Base-by-base conservation (phyloP, 2,888 invertebrate species). In the Rhopalosiphum nymphaeae region DNA sequence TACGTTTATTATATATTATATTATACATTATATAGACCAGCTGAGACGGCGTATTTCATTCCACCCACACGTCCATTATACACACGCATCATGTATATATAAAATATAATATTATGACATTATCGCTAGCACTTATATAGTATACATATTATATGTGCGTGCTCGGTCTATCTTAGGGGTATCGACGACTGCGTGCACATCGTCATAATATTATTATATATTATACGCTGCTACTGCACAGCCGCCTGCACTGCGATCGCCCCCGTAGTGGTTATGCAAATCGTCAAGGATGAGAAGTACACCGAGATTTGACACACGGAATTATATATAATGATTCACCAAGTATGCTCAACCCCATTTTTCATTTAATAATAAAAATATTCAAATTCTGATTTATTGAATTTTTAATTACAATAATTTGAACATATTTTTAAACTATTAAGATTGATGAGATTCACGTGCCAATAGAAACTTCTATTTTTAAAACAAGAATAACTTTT, bases 21-120 rank as follows among this genome's bases (percentile, higher is more conserved):
- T 78, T 78, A 21, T 67, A 16, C 67, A 67, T n/a, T n/a, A n/a
- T 67, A 78, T 78, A 36, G 78, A 78, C 78, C 78, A 42, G 16
- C 86, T 26, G 29, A 86, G n/a, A 44, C 29, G 46, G 29, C 86
- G 29, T 16, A 86, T 86, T 86, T 29, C n/a, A 49, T 86, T 88
- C 88, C 88, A 36, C 88, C 88, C 53, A 88, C 88, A 53, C 49
- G 49, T 88, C 36, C 53, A 16, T 88, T 53, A 49, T 53, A n/a
- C 88, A 78, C 21, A 78, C 36, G 21, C 21, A 78, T 9, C 9
- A 36, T 36, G 36, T 36, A 78, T 88, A 36, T 53, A n/a, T 53
- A 53, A 5, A n/a, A 36, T 67, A 67, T 67, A 36, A 16, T 67
- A 67, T 67, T 67, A 36, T 67, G 67, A 36, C 67, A n/a, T 78